phyloP scores from a whole-genome alignment of 2,113 vertebrate genomes.

The Campylorhamphus procurvoides region DNA sequence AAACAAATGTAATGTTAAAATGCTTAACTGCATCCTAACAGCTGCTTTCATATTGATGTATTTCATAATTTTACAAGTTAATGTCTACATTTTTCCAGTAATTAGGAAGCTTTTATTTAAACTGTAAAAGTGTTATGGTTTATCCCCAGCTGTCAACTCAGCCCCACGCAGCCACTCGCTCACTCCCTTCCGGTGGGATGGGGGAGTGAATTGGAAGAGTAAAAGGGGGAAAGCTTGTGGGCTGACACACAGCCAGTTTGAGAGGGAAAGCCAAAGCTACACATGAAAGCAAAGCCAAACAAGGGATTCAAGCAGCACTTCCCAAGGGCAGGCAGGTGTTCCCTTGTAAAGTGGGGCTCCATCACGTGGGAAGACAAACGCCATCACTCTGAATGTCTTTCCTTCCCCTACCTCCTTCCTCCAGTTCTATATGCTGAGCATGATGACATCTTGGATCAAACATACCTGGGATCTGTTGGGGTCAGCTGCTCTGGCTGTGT shows the following conservation, averaged over 20 bases:
- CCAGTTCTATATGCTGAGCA: not conserved
- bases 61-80: conserved; percentile 6
- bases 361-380: not conserved
- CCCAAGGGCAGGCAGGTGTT: not conserved
- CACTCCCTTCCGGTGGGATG: not conserved
- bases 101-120: not conserved
- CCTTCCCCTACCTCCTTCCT: not conserved
- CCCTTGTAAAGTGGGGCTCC: not conserved
- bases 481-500: not conserved
- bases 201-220: not conserved
- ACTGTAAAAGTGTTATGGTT: not conserved
- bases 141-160: not conserved
- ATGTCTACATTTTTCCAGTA: not conserved
- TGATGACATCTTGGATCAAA: not conserved
- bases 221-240: not conserved
- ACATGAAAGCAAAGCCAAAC: not conserved
- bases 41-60: not conserved
- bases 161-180: not conserved
- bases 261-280: not conserved
- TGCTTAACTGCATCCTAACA: not conserved
- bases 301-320: not conserved
- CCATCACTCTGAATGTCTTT: not conserved
- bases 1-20: not conserved
- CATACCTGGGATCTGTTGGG: not conserved
- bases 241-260: not conserved